A percentile compares a stretch with the other conserved stretches of the same genome.
These are phyloP conservation scores for Papilio dardanus DNA, from an alignment of 1,140 invertebrate species.

Conservation along the genomic window DNA sequence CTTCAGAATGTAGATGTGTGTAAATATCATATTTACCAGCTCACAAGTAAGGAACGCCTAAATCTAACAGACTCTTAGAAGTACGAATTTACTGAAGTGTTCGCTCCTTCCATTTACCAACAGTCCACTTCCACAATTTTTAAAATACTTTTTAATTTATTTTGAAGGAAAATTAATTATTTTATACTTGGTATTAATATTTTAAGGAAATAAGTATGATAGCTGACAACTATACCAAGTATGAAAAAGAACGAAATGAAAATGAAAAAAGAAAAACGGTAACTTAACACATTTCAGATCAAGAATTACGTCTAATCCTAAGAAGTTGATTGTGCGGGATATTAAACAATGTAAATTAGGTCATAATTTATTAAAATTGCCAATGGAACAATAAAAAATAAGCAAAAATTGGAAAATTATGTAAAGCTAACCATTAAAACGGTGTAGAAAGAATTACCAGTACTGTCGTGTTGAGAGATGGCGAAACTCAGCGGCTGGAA, in stretches of 20 bases:
- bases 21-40: no score
- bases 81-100: slow-evolving; percentile 13
- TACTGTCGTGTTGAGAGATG: background rate
- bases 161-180: background rate
- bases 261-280: no score
- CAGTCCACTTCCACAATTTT: slow-evolving; percentile 7
- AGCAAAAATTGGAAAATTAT: background rate
- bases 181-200: background rate
- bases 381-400: background rate
- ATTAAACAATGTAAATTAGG: no score
- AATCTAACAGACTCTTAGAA: background rate
- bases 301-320: background rate
- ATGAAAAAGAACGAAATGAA: no score
- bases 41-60: background rate
- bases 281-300: background rate
- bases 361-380: background rate
- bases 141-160: slow-evolving; percentile 14
- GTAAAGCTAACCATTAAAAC: background rate
- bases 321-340: no score
- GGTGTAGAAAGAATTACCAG: background rate
- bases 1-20: background rate
- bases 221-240: background rate
- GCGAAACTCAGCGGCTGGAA: slow-evolving; percentile 4
- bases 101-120: slow-evolving; percentile 18
- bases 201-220: background rate